Percentiles rank a stretch among this genome's conserved stretches.
These are phyloP conservation scores for Hypsopygia costalis DNA, from an alignment of 2,888 invertebrate genomes.

Conservation along the genomic window DNA sequence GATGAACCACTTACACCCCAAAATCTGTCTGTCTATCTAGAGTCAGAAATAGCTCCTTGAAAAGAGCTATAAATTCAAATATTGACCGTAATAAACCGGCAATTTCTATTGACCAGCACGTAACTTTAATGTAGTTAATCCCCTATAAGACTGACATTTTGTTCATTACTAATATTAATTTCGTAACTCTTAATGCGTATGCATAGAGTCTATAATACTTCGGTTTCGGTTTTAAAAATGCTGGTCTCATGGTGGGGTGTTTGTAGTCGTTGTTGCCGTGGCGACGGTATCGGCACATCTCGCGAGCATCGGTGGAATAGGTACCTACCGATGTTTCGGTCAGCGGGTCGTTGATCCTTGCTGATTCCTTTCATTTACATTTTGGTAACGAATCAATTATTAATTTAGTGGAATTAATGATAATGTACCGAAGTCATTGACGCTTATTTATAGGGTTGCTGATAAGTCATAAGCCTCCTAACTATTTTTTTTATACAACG, in stretches of 20 bases:
- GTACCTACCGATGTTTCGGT: constrained; percentile 52
- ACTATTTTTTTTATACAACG: too few species aligned
- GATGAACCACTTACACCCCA: too few species aligned
- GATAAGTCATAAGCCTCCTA: too few species aligned
- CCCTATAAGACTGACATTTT: too few species aligned
- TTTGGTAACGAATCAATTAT: constrained; percentile 10
- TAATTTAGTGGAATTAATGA: constrained; percentile 12
- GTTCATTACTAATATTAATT: not conserved
- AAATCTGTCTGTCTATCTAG: too few species aligned
- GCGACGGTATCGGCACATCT: constrained; percentile 66
- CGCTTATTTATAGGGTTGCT: too few species aligned
- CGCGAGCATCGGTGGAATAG: constrained; percentile 28
- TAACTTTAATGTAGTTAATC: too few species aligned
- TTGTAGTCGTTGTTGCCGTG: constrained; percentile 45
- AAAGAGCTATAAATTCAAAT: too few species aligned
- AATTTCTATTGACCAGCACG: too few species aligned
- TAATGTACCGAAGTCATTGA: too few species aligned
- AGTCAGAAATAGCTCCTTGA: too few species aligned
- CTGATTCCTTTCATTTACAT: constrained; percentile 22
- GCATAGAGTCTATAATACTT: constrained; percentile 20
- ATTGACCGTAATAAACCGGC: too few species aligned
- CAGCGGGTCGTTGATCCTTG: constrained; percentile 59
- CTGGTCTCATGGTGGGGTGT: constrained; percentile 40
- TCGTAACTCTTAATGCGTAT: constrained; percentile 13
- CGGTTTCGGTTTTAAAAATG: constrained; percentile 12